phyloP scores from a whole-genome alignment of 2,888 invertebrate genomes.

The Sabatieria punctata region DNA sequence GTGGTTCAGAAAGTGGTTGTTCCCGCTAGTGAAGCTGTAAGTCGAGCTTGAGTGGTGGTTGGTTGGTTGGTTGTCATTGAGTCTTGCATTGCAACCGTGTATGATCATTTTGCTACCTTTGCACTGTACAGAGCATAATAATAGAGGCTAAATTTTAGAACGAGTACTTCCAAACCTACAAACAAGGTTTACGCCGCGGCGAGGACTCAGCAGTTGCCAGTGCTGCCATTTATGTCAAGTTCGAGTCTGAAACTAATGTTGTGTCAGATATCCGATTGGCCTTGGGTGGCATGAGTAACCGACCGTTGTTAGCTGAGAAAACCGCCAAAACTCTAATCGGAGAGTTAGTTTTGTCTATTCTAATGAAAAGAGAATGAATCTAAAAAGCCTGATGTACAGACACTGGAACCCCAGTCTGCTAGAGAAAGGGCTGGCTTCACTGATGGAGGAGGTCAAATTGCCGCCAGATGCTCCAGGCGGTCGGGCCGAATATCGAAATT shows the following conservation, averaged over 20 bases:
- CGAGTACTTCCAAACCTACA: constrained; percentile 62
- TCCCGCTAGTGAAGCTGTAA: too few species aligned
- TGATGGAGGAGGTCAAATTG: neutral
- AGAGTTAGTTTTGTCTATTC: too few species aligned
- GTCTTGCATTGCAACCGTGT: too few species aligned
- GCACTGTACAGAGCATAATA: neutral
- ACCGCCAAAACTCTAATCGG: constrained; percentile 43
- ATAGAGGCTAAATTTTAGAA: constrained; percentile 24
- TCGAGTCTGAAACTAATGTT: constrained; percentile 33
- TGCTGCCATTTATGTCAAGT: constrained; percentile 33
- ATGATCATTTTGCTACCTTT: too few species aligned
- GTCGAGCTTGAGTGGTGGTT: too few species aligned
- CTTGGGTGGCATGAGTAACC: constrained; percentile 77
- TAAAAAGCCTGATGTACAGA: too few species aligned
- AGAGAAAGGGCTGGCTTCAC: neutral
- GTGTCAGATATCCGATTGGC: constrained; percentile 45
- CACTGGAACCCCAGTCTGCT: neutral
- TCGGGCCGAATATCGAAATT: neutral
- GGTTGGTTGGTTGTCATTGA: too few species aligned
- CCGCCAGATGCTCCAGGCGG: neutral
- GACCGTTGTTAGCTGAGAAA: constrained; percentile 51
- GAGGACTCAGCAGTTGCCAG: constrained; percentile 90
- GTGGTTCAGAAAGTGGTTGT: too few species aligned
- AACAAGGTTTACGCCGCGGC: constrained; percentile 71
- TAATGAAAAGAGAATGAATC: too few species aligned